Evolutionary conservation across 1,140 invertebrate genomes (phyloP).

Genomic region (Oncopodura yosiiana): DNA sequence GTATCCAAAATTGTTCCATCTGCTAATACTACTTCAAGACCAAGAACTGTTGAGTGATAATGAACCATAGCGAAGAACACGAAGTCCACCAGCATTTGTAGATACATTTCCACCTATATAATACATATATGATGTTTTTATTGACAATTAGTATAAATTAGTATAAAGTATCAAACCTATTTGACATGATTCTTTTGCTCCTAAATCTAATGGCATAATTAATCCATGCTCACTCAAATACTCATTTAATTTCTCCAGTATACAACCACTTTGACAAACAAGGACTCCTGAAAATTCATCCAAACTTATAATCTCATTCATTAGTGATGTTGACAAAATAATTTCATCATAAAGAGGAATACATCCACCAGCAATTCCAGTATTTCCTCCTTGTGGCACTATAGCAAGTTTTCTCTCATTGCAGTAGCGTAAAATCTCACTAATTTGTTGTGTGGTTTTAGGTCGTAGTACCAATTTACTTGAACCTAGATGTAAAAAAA

Average conservation of each 20-base stretch:
- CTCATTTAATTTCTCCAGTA: slow-evolving; percentile 75
- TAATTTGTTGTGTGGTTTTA: slow-evolving; percentile 74
- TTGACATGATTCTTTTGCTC: slow-evolving; percentile 91
- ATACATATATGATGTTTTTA: no score
- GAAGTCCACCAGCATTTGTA: slow-evolving; percentile 74
- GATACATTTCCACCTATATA: slow-evolving; percentile 97
- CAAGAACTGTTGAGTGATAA: slow-evolving; percentile 80
- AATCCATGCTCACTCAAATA: slow-evolving; percentile 59
- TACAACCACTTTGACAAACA: slow-evolving; percentile 81
- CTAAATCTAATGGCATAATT: slow-evolving; percentile 93
- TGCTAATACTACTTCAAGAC: slow-evolving; percentile 82
- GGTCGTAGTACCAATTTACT: slow-evolving; percentile 53
- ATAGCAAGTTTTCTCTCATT: slow-evolving; percentile 73
- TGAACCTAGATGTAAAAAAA: slow-evolving; percentile 38
- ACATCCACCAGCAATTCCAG: slow-evolving; percentile 80
- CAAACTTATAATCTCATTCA: slow-evolving; percentile 76
- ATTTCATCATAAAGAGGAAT: slow-evolving; percentile 97
- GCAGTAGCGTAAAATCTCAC: slow-evolving; percentile 74
- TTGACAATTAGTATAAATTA: no score
- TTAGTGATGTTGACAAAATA: slow-evolving; percentile 68
- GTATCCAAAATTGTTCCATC: slow-evolving; percentile 78
- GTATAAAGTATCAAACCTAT: no score
- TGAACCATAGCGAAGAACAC: slow-evolving; percentile 89
- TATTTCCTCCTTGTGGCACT: slow-evolving; percentile 85
- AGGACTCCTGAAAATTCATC: slow-evolving; percentile 71